Evolutionary conservation across 2,113 vertebrate genomes (phyloP), one percentile per base, ranked within the genome.

Genomic region (Pogonocichla stellata): DNA sequence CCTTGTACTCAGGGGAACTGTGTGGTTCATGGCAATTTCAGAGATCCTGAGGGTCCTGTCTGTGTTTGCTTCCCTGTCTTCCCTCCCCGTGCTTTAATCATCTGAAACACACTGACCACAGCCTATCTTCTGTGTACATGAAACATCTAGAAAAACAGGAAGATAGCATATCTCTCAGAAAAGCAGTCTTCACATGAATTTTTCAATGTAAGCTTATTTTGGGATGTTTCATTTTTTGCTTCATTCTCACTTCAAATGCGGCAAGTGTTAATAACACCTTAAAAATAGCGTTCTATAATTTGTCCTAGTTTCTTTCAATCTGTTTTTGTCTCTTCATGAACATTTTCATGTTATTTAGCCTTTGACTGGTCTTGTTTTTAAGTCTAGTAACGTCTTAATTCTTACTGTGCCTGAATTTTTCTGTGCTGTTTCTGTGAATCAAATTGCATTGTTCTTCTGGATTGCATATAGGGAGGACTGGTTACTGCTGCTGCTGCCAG

Each of bases 241-340:
- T 84, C 29, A 43, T 74, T 91, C 72, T 81, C 45, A 58, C 83
- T 84, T 87, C 57, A 88, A 84, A 80, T 15, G 6, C 74, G 90
- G 24, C 38, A 86, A 73, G 74, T 81, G 78, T 88, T 90, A 90
- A 75, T 60, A 50, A 43, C 79, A 80, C 67, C 23, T 92, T 91
- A 74, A 93, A 96, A 97, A 95, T 92, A 93, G 24, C 31, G 72
- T 82, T 38, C 65, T 69, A 5, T 82, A 77, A 29, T 69, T 92
- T 50, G 13, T 34, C 34, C 25, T 8, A 54, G 19, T 80, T 95
- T 85, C 23, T 80, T 91, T 75, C 65, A 51, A 67, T 64, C 77
- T 89, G 42, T 94, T 95, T 94, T 92, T 64, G 13, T 80, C 9
- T 86, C 12, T 22, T 78, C 45, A 14, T 34, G 50, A 67, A 64